A percentile compares a stretch with the other conserved stretches of the same genome.
Conservation (phyloP, 2,888 invertebrate genomes). For the Rutpela maculata region DNA sequence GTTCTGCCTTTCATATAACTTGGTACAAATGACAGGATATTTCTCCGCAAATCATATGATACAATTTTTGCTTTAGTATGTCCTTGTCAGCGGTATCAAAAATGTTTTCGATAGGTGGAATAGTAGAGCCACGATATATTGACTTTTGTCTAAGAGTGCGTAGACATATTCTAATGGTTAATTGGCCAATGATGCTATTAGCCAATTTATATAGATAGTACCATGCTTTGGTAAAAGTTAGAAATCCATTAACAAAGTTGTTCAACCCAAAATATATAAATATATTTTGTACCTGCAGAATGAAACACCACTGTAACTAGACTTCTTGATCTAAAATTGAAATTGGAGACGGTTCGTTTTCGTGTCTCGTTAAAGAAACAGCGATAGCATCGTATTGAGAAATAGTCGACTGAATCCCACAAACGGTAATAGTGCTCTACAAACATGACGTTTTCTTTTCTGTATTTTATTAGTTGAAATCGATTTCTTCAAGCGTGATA, state of each 20-base stretch:
- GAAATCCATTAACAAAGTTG: no score
- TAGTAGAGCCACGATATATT: no score
- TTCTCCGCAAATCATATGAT: no score
- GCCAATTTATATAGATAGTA: not conserved
- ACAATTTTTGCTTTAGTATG: no score
- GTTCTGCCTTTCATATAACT: no score
- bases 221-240: no score
- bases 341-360: conserved; percentile 39
- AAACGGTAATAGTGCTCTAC: conserved; percentile 57
- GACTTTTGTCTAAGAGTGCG: no score
- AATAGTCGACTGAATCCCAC: conserved; percentile 51
- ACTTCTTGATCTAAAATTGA: conserved; percentile 32
- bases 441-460: conserved; percentile 63
- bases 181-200: not conserved
- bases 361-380: conserved; percentile 47
- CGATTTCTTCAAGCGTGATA: conserved; percentile 62
- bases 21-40: no score
- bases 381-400: conserved; percentile 50
- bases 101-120: no score
- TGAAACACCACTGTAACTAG: conserved; percentile 17
- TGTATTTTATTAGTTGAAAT: conserved; percentile 63
- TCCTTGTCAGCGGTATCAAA: no score
- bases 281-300: not conserved
- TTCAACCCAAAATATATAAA: not conserved
- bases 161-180: no score